Evolutionary conservation across 2,113 vertebrate genomes (phyloP).

Genomic region (Elaphurus davidianus): DNA sequence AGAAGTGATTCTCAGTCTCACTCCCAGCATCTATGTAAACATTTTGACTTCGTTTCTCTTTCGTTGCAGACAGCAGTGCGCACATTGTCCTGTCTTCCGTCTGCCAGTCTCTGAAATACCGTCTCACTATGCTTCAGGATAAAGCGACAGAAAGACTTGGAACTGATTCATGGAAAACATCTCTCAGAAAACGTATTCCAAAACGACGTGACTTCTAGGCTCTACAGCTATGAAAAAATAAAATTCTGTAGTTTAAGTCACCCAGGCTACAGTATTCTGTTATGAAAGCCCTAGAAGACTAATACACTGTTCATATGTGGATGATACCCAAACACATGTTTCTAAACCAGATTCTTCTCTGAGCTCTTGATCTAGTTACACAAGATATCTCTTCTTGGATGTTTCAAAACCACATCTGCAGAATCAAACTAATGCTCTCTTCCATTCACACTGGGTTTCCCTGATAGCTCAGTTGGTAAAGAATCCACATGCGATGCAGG

Average conservation of each 20-base stretch:
- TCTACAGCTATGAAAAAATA: background rate
- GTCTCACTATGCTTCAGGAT: conserved; percentile 43
- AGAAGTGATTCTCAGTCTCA: background rate
- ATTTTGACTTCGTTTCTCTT: background rate
- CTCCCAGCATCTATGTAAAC: background rate
- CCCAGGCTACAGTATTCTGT: background rate
- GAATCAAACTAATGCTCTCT: background rate
- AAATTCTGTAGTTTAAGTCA: background rate
- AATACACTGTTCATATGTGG: background rate
- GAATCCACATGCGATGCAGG: background rate
- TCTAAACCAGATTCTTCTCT: background rate
- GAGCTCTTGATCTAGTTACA: background rate
- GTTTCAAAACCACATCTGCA: background rate
- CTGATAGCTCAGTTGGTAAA: background rate
- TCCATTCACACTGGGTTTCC: background rate
- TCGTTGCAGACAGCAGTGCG: background rate
- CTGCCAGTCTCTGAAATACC: background rate
- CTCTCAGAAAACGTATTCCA: background rate
- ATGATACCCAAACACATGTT: background rate
- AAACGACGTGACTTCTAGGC: background rate
- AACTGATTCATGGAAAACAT: conserved; percentile 65
- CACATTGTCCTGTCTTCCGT: background rate
- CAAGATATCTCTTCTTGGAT: background rate
- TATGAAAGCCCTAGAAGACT: background rate
- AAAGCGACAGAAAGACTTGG: conserved; percentile 33